Evolutionary conservation across 2,888 invertebrate genomes (phyloP), one percentile per base, ranked within the genome.

Genomic region (Acronicta leporina): DNA sequence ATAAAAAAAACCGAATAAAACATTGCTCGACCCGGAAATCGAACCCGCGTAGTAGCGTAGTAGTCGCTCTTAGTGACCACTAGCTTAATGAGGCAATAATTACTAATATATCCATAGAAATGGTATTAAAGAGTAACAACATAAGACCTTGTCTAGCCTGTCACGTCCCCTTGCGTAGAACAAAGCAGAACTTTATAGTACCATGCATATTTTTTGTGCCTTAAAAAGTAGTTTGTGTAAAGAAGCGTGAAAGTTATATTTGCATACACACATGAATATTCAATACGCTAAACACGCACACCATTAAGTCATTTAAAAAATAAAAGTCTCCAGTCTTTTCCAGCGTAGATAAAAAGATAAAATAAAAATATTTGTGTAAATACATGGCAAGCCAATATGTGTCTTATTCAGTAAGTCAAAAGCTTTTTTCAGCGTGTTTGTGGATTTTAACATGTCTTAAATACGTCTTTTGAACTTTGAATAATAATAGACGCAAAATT

Each of bases 401-500:
- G 70, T 78, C 80, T 83, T 87, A 83, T 83, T 83, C 78, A 72
- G 67, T 66, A 61, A 72, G 51, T 55, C 61, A 73, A 81, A 74
- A 73, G 72, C 54, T 69, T 73, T 67, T 75, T 72, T 64, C 60
- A 68, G 10, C 64, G 53, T 75, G 72, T 73, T 80, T 77, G 57
- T 76, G 67, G 67, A 20, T 78, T 81, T 80, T 75, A 75, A 75
- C 70, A 75, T 81, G 73, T 82, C 75, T 78, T 83, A 82, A 79
- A 84, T 80, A 79, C 67, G 73, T 81, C 81, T 86, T 87, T 86
- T 85, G 85, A 85, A 84, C 50, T 82, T 73, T 70, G 80, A 79
- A 84, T 84, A 84, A 84, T 86, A 85, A 81, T 77, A 79, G 74
- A 63, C 68, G 63, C 65, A 78, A 73, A 66, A 74, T 75, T 77